Percentiles rank a stretch among this genome's conserved stretches.
These are phyloP conservation scores for Autographa gamma DNA, from an alignment of 2,888 invertebrate genomes.

Conservation along the genomic window DNA sequence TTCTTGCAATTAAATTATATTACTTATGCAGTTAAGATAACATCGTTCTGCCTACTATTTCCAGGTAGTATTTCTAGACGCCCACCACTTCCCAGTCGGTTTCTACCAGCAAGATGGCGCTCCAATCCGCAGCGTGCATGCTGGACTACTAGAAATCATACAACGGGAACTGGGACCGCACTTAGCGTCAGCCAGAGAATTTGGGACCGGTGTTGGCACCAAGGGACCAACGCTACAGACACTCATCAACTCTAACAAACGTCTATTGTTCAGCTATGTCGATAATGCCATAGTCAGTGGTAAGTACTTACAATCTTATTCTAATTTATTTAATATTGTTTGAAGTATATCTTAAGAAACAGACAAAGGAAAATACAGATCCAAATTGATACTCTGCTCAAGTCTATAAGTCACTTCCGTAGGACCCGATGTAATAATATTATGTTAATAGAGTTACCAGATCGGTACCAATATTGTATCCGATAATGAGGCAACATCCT, in stretches of 20 bases:
- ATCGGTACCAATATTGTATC: neutral
- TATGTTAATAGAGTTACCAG: neutral
- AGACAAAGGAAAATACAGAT: neutral
- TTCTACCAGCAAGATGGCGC: conserved; percentile 84
- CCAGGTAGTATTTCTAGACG: conserved; percentile 93
- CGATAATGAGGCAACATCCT: neutral
- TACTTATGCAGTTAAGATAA: neutral
- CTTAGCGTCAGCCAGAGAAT: conserved; percentile 82
- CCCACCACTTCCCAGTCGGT: conserved; percentile 94
- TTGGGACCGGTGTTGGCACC: conserved; percentile 77
- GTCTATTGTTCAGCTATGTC: conserved; percentile 88
- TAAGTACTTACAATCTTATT: conserved; percentile 55
- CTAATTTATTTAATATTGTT: neutral
- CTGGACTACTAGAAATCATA: conserved; percentile 87
- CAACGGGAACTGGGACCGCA: conserved; percentile 88
- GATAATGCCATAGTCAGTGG: conserved; percentile 83
- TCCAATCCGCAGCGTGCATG: conserved; percentile 85
- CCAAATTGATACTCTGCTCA: too few relatives aligned
- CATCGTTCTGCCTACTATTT: conserved; percentile 21
- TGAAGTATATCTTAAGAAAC: too few relatives aligned
- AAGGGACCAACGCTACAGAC: conserved; percentile 84
- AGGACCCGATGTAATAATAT: neutral
- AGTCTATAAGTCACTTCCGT: neutral
- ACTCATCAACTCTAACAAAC: conserved; percentile 81
- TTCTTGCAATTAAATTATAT: too few relatives aligned